phyloP scores from a whole-genome alignment of 2,888 invertebrate species.

The Euplexia lucipara region DNA sequence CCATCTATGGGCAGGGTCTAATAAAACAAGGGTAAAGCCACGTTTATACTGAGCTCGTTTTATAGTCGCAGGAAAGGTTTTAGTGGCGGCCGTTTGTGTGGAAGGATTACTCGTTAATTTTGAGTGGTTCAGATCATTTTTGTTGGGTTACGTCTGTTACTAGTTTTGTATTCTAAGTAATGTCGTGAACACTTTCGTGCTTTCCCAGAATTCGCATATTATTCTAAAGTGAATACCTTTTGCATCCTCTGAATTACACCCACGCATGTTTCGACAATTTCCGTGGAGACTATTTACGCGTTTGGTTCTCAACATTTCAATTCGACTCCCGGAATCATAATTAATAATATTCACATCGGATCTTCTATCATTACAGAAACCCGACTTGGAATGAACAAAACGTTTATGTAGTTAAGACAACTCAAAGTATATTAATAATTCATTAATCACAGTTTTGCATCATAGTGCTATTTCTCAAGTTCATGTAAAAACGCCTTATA shows the following conservation, averaged over 20 bases:
- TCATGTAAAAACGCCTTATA: constrained; percentile 74
- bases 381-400: constrained; percentile 45
- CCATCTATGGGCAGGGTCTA: constrained; percentile 74
- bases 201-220: neutral
- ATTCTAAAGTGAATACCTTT: neutral
- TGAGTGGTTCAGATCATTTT: constrained; percentile 67
- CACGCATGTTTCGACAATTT: neutral
- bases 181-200: constrained; percentile 14
- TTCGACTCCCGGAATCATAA: constrained; percentile 31
- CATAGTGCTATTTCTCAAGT: constrained; percentile 43
- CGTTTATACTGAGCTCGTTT: constrained; percentile 76
- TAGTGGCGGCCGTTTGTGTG: constrained; percentile 69
- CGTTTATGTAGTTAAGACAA: constrained; percentile 57
- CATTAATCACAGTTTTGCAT: constrained; percentile 58
- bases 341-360: constrained; percentile 53
- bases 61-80: constrained; percentile 73
- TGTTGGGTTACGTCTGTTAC: constrained; percentile 41
- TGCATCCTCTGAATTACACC: neutral
- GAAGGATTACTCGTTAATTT: constrained; percentile 67
- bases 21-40: constrained; percentile 77
- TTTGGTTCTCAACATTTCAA: constrained; percentile 27
- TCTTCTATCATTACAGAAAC: constrained; percentile 55
- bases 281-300: constrained; percentile 1
- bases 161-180: constrained; percentile 38
- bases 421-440: constrained; percentile 60